Base-by-base conservation (phyloP, 35 echinoderm and acorn worm species). In the Ptychodera flava region DNA sequence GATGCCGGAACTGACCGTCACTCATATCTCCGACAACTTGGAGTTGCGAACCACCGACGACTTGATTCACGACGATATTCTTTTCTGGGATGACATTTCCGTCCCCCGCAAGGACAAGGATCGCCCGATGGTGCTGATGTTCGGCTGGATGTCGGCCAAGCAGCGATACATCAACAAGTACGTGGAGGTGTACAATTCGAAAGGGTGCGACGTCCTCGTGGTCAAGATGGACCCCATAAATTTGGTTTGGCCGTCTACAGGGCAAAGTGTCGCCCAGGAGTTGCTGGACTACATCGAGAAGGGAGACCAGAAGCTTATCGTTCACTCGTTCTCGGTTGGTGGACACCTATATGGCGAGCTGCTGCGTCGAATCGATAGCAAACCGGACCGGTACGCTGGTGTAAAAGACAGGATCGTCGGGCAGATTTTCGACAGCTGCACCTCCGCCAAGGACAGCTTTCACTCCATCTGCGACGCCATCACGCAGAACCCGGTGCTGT, bases 101-200 rank as follows among this genome's bases (percentile, higher is more conserved):
- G 6, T 6, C 45, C 36, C 15, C 86, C 33, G 32, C 28, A 33
- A 87, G 37, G 76, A 76, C 16, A 37, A 76, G 16, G 32, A 87
- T 32, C 22, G 86, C 1, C 89, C 89, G 28, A 28, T 85, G 0
- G 89, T 90, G 1, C 81, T 90, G 32, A 90, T 90, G 89, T 85
- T 90, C 31, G 28, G 82, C 16, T 90, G 89, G 89, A 75, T 90
- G 1, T 32, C 84, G 34, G 89, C 89, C 14, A 84, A 85, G 31
- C 89, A 77, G 1, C 89, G 89, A 34, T 83, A 90, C 33, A 77
- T 90, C 34, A 90, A 85, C 80, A 90, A 90, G 85, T 90, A 90
- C 34, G 89, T 90, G 0, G 89, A 90, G 31, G 35, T 90, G 2
- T 90, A 90, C 82, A 90, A 64, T 6, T 76, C 37, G 0, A 90